Conservation (phyloP, 2,888 invertebrate species). For the Synergus laeviventris region DNA sequence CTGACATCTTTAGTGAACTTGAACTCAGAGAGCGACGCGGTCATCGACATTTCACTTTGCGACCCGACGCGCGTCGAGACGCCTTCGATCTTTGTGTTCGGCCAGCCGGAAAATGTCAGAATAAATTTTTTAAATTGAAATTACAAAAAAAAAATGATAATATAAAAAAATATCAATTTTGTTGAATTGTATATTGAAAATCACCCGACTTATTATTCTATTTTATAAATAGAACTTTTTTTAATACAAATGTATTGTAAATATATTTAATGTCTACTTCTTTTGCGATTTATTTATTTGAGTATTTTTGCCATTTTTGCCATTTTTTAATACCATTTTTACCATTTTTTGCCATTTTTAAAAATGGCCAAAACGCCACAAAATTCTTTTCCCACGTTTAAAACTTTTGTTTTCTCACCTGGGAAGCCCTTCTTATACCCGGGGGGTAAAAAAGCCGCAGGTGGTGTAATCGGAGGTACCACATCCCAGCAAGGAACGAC, state of each 20-base stretch:
- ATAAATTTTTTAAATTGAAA: conserved; percentile 43
- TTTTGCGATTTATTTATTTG: no score
- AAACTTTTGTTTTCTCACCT: conserved; percentile 65
- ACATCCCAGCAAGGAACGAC: conserved; percentile 79
- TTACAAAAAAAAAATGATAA: neutral
- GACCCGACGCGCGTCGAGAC: conserved; percentile 48
- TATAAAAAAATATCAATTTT: neutral
- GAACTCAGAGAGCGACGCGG: conserved; percentile 56
- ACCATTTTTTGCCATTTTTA: no score
- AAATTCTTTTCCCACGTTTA: conserved; percentile 12
- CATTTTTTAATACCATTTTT: no score
- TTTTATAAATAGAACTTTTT: no score
- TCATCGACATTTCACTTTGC: conserved; percentile 57
- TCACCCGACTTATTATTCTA: no score
- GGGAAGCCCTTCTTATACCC: conserved; percentile 78
- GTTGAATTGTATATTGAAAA: no score
- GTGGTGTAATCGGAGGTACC: conserved; percentile 82
- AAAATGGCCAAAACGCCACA: no score
- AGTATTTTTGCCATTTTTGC: no score
- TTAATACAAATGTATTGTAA: no score
- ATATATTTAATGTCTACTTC: no score
- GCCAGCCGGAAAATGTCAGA: conserved; percentile 54
- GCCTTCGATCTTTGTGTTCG: conserved; percentile 44
- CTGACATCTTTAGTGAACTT: conserved; percentile 54
- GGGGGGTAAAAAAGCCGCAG: conserved; percentile 82